phyloP scores from a whole-genome alignment of 2,113 vertebrate genomes.

The Festucalex cinctus region DNA sequence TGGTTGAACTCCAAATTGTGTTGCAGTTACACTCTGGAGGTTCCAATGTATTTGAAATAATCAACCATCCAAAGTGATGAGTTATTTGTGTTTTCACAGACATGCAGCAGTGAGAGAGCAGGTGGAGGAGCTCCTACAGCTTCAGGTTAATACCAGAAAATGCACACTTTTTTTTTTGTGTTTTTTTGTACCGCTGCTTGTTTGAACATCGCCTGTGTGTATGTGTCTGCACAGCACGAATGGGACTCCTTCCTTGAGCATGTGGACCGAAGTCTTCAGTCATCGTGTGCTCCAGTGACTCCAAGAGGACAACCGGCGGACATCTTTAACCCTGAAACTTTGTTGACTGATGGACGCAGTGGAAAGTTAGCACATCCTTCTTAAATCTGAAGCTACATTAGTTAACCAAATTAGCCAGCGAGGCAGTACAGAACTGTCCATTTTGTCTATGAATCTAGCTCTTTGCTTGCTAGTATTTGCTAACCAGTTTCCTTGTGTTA shows the following conservation, averaged over 20 bases:
- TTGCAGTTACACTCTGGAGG: not conserved
- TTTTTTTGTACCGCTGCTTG: not conserved
- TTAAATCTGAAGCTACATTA: not conserved
- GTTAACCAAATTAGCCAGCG: too few species aligned
- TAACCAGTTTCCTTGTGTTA: not conserved
- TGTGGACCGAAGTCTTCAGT: slow-evolving; percentile 54
- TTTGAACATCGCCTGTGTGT: not conserved
- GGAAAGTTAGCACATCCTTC: slow-evolving; percentile 26
- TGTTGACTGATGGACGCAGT: slow-evolving; percentile 49
- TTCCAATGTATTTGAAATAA: not conserved
- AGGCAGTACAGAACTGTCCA: too few species aligned
- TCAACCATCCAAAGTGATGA: not conserved
- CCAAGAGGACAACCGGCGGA: slow-evolving; percentile 9
- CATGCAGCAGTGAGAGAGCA: slow-evolving; percentile 43
- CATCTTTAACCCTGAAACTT: slow-evolving; percentile 42
- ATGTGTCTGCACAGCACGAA: slow-evolving; percentile 45
- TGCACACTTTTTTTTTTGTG: too few species aligned
- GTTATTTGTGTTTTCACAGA: slow-evolving; percentile 32
- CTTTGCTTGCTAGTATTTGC: too few species aligned
- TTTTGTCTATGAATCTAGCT: too few species aligned
- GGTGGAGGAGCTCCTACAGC: slow-evolving; percentile 57
- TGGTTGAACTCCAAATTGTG: too few species aligned
- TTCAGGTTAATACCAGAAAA: slow-evolving; percentile 55
- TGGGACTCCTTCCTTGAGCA: slow-evolving; percentile 70
- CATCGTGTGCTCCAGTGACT: slow-evolving; percentile 18